Evolutionary conservation across 2,888 invertebrate genomes (phyloP).

Genomic region (Mythimna lalbum): DNA sequence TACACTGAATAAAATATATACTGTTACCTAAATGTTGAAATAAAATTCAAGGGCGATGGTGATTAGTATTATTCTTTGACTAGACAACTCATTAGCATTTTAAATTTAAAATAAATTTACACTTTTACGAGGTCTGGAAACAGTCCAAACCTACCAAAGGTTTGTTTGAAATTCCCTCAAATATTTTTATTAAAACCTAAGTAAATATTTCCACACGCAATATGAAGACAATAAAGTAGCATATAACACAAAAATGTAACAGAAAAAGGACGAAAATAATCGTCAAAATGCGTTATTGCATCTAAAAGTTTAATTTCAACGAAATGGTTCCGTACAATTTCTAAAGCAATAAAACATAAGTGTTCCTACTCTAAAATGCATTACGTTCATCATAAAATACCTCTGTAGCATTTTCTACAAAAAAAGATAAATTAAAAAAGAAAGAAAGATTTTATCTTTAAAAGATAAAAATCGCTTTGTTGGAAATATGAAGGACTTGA

Average conservation of each 20-base stretch:
- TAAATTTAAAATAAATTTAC: background rate
- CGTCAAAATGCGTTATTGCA: conserved; percentile 9
- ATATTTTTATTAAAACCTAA: background rate
- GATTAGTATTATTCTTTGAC: background rate
- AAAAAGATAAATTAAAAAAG: conserved; percentile 28
- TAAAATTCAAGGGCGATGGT: background rate
- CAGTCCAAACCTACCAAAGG: too few relatives aligned
- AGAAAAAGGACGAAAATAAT: background rate
- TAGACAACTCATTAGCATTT: conserved; percentile 9
- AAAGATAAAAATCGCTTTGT: conserved; percentile 22
- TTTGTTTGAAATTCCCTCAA: background rate
- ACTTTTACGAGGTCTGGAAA: background rate
- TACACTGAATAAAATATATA: background rate
- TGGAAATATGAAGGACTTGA: conserved; percentile 16
- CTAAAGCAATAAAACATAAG: conserved; percentile 26
- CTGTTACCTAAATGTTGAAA: background rate
- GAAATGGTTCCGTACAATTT: conserved; percentile 18
- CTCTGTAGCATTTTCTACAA: conserved; percentile 2
- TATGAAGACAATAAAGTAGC: background rate
- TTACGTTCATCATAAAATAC: conserved; percentile 40
- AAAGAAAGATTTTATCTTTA: conserved; percentile 31
- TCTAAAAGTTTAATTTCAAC: conserved; percentile 24
- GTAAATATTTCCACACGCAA: too few relatives aligned
- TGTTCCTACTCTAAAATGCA: conserved; percentile 38
- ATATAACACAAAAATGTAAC: conserved; percentile 2